Conservation (phyloP, 2,888 invertebrate genomes). For the Psylliodes chrysocephalus region DNA sequence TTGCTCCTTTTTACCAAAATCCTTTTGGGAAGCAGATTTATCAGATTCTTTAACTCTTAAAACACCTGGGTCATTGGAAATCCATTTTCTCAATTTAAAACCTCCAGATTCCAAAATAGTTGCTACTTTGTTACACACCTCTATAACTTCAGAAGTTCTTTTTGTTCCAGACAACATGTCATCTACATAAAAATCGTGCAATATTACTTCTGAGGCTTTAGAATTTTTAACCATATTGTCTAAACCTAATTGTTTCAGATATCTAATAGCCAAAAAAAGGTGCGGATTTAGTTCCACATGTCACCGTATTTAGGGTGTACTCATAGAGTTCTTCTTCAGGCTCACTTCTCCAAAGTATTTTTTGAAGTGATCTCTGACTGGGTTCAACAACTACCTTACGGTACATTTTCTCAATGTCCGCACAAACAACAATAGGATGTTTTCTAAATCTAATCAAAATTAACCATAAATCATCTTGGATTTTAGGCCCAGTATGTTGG, state of each 20-base stretch:
- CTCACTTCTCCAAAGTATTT: constrained; percentile 21
- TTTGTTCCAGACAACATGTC: constrained; percentile 14
- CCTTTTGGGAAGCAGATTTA: neutral
- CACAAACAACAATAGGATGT: too few species aligned
- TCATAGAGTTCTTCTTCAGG: too few species aligned
- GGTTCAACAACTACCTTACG: constrained; percentile 1
- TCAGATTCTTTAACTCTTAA: neutral
- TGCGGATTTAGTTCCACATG: too few species aligned
- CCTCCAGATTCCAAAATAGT: constrained; percentile 9
- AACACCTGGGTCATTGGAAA: constrained; percentile 20
- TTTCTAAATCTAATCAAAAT: too few species aligned
- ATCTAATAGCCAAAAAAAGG: too few species aligned
- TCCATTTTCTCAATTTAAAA: constrained; percentile 27
- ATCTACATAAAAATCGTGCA: too few species aligned
- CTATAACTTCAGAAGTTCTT: neutral
- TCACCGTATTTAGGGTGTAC: too few species aligned
- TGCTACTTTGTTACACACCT: constrained; percentile 11
- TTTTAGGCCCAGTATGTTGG: too few species aligned
- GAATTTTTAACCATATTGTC: constrained; percentile 6
- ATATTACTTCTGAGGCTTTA: constrained; percentile 19
- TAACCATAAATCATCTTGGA: too few species aligned
- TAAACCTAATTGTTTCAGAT: too few species aligned
- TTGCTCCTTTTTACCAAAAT: constrained; percentile 20
- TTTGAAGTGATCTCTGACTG: too few species aligned
- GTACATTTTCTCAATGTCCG: neutral